Percentiles rank a stretch among this genome's conserved stretches.
Conservation (phyloP, 2,888 invertebrate species). For the Stegophylla sp. region DNA sequence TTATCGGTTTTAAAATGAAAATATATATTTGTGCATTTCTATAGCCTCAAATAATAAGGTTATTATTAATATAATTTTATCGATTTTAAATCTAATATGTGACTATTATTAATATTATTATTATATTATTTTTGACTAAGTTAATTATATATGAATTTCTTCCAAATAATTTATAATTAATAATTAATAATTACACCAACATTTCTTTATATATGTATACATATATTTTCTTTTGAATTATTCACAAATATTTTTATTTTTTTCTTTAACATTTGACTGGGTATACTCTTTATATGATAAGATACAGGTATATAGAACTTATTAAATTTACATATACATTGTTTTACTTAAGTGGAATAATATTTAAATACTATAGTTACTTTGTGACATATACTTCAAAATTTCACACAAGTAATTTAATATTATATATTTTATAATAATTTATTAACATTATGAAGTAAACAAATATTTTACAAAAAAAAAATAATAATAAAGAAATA, state of each 20-base stretch:
- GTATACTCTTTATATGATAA: background rate
- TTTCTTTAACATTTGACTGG: too few species aligned
- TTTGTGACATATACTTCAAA: slow-evolving; percentile 20
- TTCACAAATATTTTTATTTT: too few species aligned
- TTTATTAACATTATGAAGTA: slow-evolving; percentile 33
- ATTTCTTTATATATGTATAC: too few species aligned
- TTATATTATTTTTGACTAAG: too few species aligned
- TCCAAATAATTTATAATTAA: too few species aligned
- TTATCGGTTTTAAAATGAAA: background rate
- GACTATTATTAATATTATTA: too few species aligned
- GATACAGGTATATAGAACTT: slow-evolving; percentile 12
- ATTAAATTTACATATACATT: slow-evolving; percentile 34
- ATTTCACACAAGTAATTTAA: slow-evolving; percentile 19
- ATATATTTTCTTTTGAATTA: too few species aligned
- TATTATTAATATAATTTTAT: background rate
- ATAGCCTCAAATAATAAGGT: background rate
- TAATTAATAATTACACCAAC: too few species aligned
- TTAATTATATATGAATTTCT: too few species aligned
- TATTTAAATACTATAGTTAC: slow-evolving; percentile 44
- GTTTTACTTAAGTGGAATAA: slow-evolving; percentile 39
- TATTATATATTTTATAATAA: slow-evolving; percentile 42
- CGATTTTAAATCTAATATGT: too few species aligned
- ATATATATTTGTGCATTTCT: background rate
- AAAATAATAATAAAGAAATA: slow-evolving; percentile 47
- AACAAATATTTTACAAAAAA: slow-evolving; percentile 42